phyloP scores from a whole-genome alignment of 2,888 invertebrate genomes.

The Acanthosepion esculentum region DNA sequence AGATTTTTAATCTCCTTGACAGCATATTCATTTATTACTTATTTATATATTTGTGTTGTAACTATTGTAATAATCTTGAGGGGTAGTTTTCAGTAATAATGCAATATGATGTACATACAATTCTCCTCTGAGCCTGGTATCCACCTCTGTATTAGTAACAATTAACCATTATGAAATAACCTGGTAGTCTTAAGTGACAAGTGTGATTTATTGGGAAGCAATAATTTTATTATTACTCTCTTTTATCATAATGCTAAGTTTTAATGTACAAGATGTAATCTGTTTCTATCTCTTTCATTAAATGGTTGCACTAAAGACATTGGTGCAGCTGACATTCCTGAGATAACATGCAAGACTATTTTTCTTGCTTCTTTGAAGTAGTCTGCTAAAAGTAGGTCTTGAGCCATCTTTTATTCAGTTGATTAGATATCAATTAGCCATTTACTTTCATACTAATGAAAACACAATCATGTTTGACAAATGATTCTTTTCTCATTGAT shows the following conservation, averaged over 20 bases:
- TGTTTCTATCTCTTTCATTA: neutral
- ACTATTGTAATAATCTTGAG: neutral
- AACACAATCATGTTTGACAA: too few relatives aligned
- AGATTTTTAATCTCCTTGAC: neutral
- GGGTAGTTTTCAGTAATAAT: neutral
- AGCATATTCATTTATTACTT: neutral
- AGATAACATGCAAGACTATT: neutral
- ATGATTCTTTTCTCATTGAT: too few relatives aligned
- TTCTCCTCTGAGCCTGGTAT: neutral
- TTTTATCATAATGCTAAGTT: neutral
- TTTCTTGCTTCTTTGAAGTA: neutral
- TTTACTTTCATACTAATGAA: too few relatives aligned
- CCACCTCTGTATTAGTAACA: neutral
- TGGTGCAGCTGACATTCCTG: neutral
- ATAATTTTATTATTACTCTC: neutral
- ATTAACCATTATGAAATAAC: neutral
- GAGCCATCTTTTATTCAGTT: neutral
- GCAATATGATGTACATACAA: neutral
- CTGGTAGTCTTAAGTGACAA: neutral
- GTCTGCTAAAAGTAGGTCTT: neutral
- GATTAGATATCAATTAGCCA: neutral
- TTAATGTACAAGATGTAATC: neutral
- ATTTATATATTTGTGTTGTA: neutral
- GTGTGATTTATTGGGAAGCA: conserved; percentile 10
- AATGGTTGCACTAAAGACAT: neutral